Percentiles rank a stretch among this genome's conserved stretches.
Evolutionary conservation across 2,888 invertebrate species (phyloP).

Genomic region (Habroteleia sp.): DNA sequence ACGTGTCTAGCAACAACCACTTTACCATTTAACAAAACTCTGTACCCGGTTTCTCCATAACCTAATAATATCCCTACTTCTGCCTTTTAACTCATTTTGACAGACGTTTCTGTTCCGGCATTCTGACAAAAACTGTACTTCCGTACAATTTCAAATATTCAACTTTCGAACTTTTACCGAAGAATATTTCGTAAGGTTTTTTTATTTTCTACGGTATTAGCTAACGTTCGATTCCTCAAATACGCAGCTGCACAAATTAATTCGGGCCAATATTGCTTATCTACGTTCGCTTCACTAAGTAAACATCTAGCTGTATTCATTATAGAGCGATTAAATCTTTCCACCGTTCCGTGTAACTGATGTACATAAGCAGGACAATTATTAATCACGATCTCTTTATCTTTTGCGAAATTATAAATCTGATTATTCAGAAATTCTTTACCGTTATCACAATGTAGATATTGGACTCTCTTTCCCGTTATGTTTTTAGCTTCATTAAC

Average conservation of each 20-base stretch:
- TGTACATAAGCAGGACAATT: slow-evolving; percentile 38
- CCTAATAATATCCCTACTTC: slow-evolving; percentile 57
- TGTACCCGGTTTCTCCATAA: slow-evolving; percentile 56
- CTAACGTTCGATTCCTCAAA: slow-evolving; percentile 57
- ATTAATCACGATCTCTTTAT: slow-evolving; percentile 22
- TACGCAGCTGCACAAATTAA: slow-evolving; percentile 48
- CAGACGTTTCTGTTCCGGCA: slow-evolving; percentile 56
- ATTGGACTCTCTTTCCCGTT: slow-evolving; percentile 16
- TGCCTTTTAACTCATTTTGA: slow-evolving; percentile 15
- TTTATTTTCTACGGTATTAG: slow-evolving; percentile 55
- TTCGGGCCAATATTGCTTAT: slow-evolving; percentile 65
- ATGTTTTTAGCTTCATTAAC: slow-evolving; percentile 38
- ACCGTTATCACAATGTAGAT: slow-evolving; percentile 23
- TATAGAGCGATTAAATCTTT: slow-evolving; percentile 36
- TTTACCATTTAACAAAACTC: slow-evolving; percentile 45
- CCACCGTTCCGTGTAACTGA: slow-evolving; percentile 39
- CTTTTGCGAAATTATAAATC: slow-evolving; percentile 10
- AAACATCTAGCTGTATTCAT: slow-evolving; percentile 65
- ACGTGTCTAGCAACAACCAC: slow-evolving; percentile 3
- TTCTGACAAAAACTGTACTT: slow-evolving; percentile 63
- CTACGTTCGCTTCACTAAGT: slow-evolving; percentile 54
- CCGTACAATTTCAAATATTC: slow-evolving; percentile 59
- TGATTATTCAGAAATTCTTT: slow-evolving; percentile 22
- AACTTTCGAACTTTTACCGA: slow-evolving; percentile 51
- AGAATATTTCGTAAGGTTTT: slow-evolving; percentile 61